Evolutionary conservation across 2,888 invertebrate species (phyloP).

Genomic region (Rhorus exstirpatorius): DNA sequence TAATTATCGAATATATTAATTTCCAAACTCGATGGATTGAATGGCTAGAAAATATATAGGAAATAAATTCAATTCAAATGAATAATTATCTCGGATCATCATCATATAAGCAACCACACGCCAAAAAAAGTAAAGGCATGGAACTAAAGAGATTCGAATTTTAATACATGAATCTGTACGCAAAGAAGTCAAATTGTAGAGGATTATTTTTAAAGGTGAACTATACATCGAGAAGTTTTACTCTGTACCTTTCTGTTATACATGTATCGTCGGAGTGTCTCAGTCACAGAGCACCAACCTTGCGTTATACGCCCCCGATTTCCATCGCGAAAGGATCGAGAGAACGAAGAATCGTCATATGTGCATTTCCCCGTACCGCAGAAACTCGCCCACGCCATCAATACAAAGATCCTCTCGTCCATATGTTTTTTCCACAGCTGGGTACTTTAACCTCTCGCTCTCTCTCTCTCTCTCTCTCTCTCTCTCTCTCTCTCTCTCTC

Average conservation of each 20-base stretch:
- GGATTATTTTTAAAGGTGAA: neutral
- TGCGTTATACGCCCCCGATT: conserved; percentile 28
- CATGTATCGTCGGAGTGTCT: neutral
- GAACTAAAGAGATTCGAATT: no score
- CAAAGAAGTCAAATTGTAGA: neutral
- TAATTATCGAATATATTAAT: no score
- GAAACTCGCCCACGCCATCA: conserved; percentile 44
- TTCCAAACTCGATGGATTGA: no score
- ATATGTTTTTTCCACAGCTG: conserved; percentile 50
- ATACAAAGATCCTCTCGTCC: conserved; percentile 50
- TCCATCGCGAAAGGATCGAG: conserved; percentile 34
- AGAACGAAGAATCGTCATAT: neutral
- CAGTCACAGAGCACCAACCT: conserved; percentile 6
- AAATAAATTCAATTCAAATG: no score
- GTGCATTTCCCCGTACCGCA: conserved; percentile 29
- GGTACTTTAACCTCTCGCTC: conserved; percentile 16
- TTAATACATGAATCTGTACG: neutral
- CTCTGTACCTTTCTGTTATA: neutral
- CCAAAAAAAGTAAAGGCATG: no score
- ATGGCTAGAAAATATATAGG: no score
- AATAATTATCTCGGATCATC: no score
- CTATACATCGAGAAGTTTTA: neutral
- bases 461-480: conserved; percentile 36
- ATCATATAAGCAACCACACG: no score
- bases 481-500: conserved; percentile 29